Evolutionary conservation across 2,797 vertebrate species (phyloP), one percentile per base, ranked within the genome.

Genomic region (Sebastes alutus): DNA sequence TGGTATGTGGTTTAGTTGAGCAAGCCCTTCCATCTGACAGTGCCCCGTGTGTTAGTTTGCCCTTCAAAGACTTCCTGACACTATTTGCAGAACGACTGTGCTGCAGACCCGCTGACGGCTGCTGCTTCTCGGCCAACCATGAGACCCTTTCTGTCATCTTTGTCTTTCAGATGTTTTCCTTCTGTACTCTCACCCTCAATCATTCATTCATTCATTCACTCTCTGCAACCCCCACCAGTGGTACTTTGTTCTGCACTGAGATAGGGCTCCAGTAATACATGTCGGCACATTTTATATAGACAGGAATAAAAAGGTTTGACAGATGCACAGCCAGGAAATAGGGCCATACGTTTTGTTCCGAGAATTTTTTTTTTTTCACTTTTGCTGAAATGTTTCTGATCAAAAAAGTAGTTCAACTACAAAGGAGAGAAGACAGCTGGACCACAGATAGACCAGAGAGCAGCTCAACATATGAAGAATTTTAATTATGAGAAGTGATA

Each of bases 21-120:
- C 82, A 86, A 80, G 88, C 77, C 80, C 68, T 58, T 77, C 75
- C 35, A 70, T 85, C 87, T 89, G 74, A 94, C 87, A 91, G 82
- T 77, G 73, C 27, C 85, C 80, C 23, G 69, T 88, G 86, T 93
- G 90, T 94, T 86, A 69, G 78, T 86, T 66, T 79, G 49, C 80
- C 86, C 74, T 88, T 90, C 85, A 92, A 92, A 91, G 87, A 83
- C 91, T 90, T 88, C 88, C 85, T 85, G 85, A 87, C 78, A 87
- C 85, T 94, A 84, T 95, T 94, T 95, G 91, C 88, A 86, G 87
- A 94, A 58, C 60, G 69, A 71, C 72, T 71, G 73, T 38, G 55
- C 85, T 65, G 85, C 81, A 90, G 86, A 89, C 78, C 75, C 59
- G 20, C 86, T 71, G 87, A 81, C 81, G 59, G 58, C 85, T 78